phyloP scores from a whole-genome alignment of 1,140 invertebrate species.

The Drosophila neocordata region DNA sequence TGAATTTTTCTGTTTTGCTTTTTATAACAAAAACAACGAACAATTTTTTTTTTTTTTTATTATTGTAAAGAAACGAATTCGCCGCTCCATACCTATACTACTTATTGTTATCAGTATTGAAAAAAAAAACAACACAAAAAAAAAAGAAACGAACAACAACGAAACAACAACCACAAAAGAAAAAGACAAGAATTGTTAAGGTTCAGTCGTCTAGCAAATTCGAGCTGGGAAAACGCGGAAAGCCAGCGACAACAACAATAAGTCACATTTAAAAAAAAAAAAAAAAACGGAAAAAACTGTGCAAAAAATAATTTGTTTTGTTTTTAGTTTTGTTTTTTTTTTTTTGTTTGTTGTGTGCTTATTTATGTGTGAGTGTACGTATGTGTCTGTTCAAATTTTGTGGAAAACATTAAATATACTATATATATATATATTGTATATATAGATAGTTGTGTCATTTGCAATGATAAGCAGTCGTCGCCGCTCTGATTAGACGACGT shows the following conservation, averaged over 20 bases:
- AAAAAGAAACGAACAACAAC: slow-evolving; percentile 33
- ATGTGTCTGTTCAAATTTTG: slow-evolving; percentile 21
- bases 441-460: slow-evolving; percentile 28
- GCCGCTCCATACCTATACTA: background rate
- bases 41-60: slow-evolving; percentile 29
- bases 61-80: slow-evolving; percentile 3
- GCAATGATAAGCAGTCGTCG: slow-evolving; percentile 2
- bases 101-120: slow-evolving; percentile 67
- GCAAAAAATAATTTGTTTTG: background rate
- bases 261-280: background rate
- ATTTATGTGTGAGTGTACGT: background rate
- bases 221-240: slow-evolving; percentile 15
- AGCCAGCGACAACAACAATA: background rate
- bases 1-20: slow-evolving; percentile 28
- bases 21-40: slow-evolving; percentile 59
- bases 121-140: slow-evolving; percentile 46
- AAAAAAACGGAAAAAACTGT: background rate
- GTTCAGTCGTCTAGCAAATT: slow-evolving; percentile 31
- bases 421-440: slow-evolving; percentile 16
- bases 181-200: slow-evolving; percentile 6
- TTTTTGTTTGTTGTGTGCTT: too few species aligned
- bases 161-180: slow-evolving; percentile 10
- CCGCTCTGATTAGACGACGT: slow-evolving; percentile 33
- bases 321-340: background rate
- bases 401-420: slow-evolving; percentile 32